Conservation (phyloP, 2,797 vertebrate species). For the Psittacula echo region DNA sequence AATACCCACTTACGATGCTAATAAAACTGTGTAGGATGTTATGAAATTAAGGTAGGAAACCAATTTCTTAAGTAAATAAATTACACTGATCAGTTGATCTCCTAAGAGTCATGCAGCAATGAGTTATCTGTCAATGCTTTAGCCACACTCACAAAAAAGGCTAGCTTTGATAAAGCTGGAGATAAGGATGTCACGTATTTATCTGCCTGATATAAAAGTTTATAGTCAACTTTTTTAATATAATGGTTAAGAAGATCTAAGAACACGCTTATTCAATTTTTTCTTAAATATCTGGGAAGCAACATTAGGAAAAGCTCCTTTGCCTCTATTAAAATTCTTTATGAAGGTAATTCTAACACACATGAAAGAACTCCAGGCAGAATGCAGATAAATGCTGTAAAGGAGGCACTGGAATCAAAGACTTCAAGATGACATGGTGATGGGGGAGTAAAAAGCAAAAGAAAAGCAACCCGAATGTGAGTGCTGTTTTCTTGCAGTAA, state of each 20-base stretch:
- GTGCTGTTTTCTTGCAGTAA: not conserved
- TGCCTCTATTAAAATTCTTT: not conserved
- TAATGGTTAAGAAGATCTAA: not conserved
- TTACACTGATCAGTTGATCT: not conserved
- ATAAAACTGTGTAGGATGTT: not conserved
- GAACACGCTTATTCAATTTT: not conserved
- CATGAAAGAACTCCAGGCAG: not conserved
- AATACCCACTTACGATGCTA: accelerated
- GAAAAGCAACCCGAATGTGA: not conserved
- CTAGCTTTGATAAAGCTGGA: not conserved
- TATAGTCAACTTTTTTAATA: not conserved
- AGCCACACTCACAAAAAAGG: not conserved
- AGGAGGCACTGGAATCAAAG: not conserved
- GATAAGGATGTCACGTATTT: not conserved
- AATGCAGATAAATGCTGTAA: not conserved
- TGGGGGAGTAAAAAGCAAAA: not conserved
- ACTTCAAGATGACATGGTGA: not conserved
- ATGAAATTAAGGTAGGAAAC: not conserved
- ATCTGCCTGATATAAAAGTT: not conserved
- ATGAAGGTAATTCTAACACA: not conserved
- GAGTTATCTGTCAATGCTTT: not conserved
- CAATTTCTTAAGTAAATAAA: not conserved
- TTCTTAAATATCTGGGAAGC: not conserved
- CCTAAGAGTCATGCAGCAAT: not conserved
- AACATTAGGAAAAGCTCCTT: not conserved